Percentiles rank a stretch among this genome's conserved stretches.
phyloP scores from a whole-genome alignment of 2,888 invertebrate species.

The Cryptops parisi region DNA sequence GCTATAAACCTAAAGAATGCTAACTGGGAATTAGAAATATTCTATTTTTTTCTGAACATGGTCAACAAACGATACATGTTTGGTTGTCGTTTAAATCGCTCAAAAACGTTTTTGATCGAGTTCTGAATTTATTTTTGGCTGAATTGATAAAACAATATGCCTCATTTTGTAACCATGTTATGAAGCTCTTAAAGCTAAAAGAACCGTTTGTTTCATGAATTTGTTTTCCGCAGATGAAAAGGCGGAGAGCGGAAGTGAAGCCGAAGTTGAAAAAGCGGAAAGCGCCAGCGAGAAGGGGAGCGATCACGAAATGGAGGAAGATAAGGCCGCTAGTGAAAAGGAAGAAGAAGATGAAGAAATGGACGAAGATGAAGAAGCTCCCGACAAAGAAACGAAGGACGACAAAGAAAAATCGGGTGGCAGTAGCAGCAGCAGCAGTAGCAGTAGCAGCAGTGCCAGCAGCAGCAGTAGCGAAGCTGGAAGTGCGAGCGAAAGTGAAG shows the following conservation, averaged over 20 bases:
- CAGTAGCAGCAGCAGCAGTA: slow-evolving; percentile 29
- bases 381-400: slow-evolving; percentile 28
- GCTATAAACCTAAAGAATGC: too few relatives aligned
- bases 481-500: slow-evolving; percentile 22
- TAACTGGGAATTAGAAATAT: too few relatives aligned
- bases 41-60: too few relatives aligned
- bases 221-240: slow-evolving; percentile 4
- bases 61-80: too few relatives aligned
- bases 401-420: slow-evolving; percentile 17
- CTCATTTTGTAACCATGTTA: too few relatives aligned
- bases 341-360: slow-evolving; percentile 34
- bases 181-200: too few relatives aligned
- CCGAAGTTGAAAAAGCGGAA: slow-evolving; percentile 15
- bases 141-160: too few relatives aligned
- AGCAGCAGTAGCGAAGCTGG: slow-evolving; percentile 19
- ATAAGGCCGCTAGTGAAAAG: slow-evolving; percentile 8
- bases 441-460: slow-evolving; percentile 26
- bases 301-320: slow-evolving; percentile 9
- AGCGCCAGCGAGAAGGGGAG: slow-evolving; percentile 16
- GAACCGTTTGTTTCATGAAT: too few relatives aligned
- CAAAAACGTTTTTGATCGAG: too few relatives aligned
- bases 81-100: too few relatives aligned
- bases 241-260: slow-evolving; percentile 5
- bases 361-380: slow-evolving; percentile 20
- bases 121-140: too few relatives aligned